Percentiles rank a stretch among this genome's conserved stretches.
These are phyloP conservation scores for Crambe crambe DNA, from an alignment of 37 sponge, comb jelly and placozoan genomes.

Conservation along the genomic window DNA sequence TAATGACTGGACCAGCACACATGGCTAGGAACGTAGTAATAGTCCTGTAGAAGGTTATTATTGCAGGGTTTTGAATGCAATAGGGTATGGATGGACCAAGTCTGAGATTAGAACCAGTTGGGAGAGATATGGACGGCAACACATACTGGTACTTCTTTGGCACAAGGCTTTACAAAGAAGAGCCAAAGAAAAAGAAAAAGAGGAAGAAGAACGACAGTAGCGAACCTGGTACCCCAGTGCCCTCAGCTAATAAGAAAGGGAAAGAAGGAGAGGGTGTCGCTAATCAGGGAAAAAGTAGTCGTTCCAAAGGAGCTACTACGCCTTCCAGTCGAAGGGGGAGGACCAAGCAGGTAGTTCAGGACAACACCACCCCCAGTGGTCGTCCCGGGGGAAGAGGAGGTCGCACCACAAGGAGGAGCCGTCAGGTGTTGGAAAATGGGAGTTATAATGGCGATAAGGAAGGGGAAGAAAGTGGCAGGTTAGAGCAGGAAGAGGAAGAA, in stretches of 20 bases:
- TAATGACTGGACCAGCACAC: too few relatives aligned
- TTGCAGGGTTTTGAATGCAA: too few relatives aligned
- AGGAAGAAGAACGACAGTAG: constrained; percentile 6
- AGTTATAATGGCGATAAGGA: constrained; percentile 10
- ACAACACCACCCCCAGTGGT: constrained; percentile 5
- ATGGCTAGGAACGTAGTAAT: too few relatives aligned
- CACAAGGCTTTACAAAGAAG: constrained; percentile 74
- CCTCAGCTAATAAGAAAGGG: background rate
- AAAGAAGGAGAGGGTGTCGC: background rate
- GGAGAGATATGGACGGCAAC: constrained; percentile 66
- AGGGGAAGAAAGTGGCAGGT: constrained; percentile 13
- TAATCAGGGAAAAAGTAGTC: background rate
- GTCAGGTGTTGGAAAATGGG: constrained; percentile 5
- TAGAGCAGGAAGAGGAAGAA: background rate
- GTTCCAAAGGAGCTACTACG: background rate
- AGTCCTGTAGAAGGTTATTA: too few relatives aligned
- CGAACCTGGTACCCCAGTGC: background rate
- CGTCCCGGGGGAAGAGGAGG: background rate
- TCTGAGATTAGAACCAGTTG: constrained; percentile 62
- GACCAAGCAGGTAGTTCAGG: background rate
- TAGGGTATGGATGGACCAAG: constrained; percentile 60
- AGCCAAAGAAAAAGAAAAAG: constrained; percentile 39
- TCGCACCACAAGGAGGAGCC: background rate
- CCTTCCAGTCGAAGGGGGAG: constrained; percentile 14
- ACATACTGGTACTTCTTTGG: constrained; percentile 88